Evolutionary conservation across 2,888 invertebrate species (phyloP).

Genomic region (Latrodectus elegans): DNA sequence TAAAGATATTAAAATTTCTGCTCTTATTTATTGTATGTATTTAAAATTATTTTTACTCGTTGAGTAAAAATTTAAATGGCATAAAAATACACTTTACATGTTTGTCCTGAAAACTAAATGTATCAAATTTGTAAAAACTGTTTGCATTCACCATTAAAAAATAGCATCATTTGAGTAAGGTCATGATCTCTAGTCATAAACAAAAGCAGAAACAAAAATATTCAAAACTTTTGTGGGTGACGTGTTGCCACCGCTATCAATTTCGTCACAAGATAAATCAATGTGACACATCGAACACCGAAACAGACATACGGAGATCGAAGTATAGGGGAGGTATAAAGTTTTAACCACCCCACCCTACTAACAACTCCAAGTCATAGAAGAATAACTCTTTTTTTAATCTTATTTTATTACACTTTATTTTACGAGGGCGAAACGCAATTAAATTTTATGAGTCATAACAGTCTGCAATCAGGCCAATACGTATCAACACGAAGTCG

Average conservation of each 20-base stretch:
- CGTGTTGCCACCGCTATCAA: conserved; percentile 10
- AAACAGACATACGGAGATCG: conserved; percentile 8
- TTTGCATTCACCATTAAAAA: too few relatives aligned
- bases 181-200: background rate
- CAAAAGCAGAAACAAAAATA: background rate
- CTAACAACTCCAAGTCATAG: conserved; percentile 4
- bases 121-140: too few relatives aligned
- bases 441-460: conserved; percentile 67
- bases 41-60: too few relatives aligned
- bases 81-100: too few relatives aligned
- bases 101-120: too few relatives aligned
- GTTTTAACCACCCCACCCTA: conserved; percentile 4
- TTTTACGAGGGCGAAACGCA: conserved; percentile 58
- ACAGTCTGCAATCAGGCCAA: conserved; percentile 57
- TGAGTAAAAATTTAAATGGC: too few relatives aligned
- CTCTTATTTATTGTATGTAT: too few relatives aligned
- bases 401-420: conserved; percentile 64
- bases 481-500: conserved; percentile 52
- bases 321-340: conserved; percentile 13
- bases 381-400: conserved; percentile 36
- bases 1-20: too few relatives aligned
- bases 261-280: conserved; percentile 50
- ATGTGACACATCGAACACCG: conserved; percentile 31
- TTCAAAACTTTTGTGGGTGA: conserved; percentile 11
- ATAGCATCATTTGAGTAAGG: too few relatives aligned